Evolutionary conservation across 2,888 invertebrate genomes (phyloP).

Genomic region (Odontocerum albicorne): DNA sequence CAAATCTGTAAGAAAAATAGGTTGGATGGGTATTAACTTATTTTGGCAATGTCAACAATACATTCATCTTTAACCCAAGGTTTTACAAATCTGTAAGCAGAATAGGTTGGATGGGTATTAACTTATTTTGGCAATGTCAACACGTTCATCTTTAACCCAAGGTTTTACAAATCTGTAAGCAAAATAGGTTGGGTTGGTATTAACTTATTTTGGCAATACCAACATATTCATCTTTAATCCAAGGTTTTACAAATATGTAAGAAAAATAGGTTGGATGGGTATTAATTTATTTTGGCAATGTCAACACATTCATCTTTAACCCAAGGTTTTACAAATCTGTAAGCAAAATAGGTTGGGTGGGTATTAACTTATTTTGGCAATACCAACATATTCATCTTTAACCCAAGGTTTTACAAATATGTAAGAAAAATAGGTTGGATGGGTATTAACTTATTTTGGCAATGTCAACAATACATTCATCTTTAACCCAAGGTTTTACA

Average conservation of each 20-base stretch:
- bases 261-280: neutral
- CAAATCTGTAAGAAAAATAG: constrained; percentile 17
- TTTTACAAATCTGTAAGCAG: constrained; percentile 11
- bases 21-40: no score
- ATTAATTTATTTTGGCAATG: constrained; percentile 22
- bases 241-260: constrained; percentile 20
- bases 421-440: constrained; percentile 2
- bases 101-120: no score
- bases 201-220: constrained; percentile 12
- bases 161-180: constrained; percentile 21
- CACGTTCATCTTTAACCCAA: constrained; percentile 13
- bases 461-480: constrained; percentile 6
- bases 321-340: constrained; percentile 20
- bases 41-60: constrained; percentile 1
- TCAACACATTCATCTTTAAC: constrained; percentile 12
- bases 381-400: constrained; percentile 12
- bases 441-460: no score
- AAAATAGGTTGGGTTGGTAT: neutral
- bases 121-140: constrained; percentile 18
- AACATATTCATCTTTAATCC: constrained; percentile 13
- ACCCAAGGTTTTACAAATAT: constrained; percentile 20
- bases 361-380: constrained; percentile 9
- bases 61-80: constrained; percentile 4
- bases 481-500: constrained; percentile 2
- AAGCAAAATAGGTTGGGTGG: neutral